Conservation (phyloP, 1,140 invertebrate genomes). For the Aphelinus certus region DNA sequence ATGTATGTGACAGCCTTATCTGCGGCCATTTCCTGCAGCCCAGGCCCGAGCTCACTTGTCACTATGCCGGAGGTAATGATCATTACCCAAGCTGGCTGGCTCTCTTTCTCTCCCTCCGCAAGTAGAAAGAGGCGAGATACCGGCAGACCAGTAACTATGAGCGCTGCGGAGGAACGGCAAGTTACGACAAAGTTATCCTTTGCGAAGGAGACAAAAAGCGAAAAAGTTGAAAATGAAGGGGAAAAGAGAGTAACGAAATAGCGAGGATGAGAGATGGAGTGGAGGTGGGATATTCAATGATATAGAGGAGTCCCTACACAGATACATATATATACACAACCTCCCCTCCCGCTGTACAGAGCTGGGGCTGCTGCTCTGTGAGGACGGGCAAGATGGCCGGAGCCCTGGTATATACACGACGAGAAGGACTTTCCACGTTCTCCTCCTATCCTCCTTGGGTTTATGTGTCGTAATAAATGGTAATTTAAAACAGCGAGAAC, state of each 20-base stretch:
- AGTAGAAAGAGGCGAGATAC: slow-evolving; percentile 34
- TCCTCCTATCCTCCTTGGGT: slow-evolving; percentile 50
- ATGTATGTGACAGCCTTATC: slow-evolving; percentile 63
- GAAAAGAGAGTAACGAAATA: slow-evolving; percentile 1
- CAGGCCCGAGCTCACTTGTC: slow-evolving; percentile 59
- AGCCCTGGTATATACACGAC: slow-evolving; percentile 44
- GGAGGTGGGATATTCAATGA: slow-evolving; percentile 39
- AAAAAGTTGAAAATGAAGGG: slow-evolving; percentile 20
- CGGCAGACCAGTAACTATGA: neutral
- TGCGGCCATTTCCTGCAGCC: slow-evolving; percentile 62
- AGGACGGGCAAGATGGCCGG: slow-evolving; percentile 63
- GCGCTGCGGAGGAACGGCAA: slow-evolving; percentile 25
- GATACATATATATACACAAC: neutral
- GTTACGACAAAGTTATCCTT: slow-evolving; percentile 41
- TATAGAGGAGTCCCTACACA: slow-evolving; percentile 35
- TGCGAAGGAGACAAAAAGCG: slow-evolving; percentile 14
- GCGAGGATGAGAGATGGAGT: slow-evolving; percentile 25
- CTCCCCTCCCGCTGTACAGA: slow-evolving; percentile 22
- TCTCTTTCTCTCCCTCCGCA: slow-evolving; percentile 22
- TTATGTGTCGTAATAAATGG: slow-evolving; percentile 68
- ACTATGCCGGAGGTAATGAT: slow-evolving; percentile 65
- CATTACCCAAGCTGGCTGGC: slow-evolving; percentile 52
- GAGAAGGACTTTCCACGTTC: slow-evolving; percentile 10
- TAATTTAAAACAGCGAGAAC: slow-evolving; percentile 68
- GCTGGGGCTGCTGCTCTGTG: slow-evolving; percentile 26